These are phyloP conservation scores for Petrolisthes manimaculis DNA, from an alignment of 2,888 invertebrate genomes.

Conservation along the genomic window DNA sequence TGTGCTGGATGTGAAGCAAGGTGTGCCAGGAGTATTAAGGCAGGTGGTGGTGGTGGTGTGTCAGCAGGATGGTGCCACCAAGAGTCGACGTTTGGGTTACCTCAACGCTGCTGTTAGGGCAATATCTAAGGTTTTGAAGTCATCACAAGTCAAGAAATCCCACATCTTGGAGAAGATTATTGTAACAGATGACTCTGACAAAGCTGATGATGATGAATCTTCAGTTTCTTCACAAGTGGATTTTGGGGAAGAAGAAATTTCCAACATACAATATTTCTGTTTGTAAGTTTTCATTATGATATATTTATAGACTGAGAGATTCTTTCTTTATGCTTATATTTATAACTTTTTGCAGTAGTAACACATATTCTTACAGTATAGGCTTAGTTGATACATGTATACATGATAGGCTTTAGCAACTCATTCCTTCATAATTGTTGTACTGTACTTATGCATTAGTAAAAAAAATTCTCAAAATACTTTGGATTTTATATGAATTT, in stretches of 20 bases:
- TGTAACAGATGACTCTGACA: constrained; percentile 10
- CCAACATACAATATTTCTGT: constrained; percentile 53
- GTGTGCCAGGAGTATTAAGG: constrained; percentile 42
- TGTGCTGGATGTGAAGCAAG: constrained; percentile 26
- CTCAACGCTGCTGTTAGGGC: constrained; percentile 60
- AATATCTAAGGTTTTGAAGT: constrained; percentile 31
- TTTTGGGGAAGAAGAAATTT: constrained; percentile 51
- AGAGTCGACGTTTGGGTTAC: constrained; percentile 54
- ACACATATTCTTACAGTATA: too few species aligned
- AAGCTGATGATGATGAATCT: background rate
- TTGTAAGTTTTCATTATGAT: constrained; percentile 33
- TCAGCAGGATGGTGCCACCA: constrained; percentile 39
- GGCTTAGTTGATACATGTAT: too few species aligned
- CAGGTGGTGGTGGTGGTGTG: constrained; percentile 39
- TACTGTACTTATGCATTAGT: too few species aligned
- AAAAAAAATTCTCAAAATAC: too few species aligned
- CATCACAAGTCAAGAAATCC: constrained; percentile 37
- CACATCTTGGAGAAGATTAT: constrained; percentile 26
- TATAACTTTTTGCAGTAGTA: too few species aligned
- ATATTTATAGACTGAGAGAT: too few species aligned
- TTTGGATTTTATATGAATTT: too few species aligned
- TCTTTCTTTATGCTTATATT: too few species aligned
- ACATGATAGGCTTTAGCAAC: too few species aligned
- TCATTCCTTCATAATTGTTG: too few species aligned
- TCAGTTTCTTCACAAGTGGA: constrained; percentile 26